These are phyloP conservation scores for Amphilophus citrinellus DNA, from an alignment of 2,113 vertebrate genomes.

Conservation along the genomic window DNA sequence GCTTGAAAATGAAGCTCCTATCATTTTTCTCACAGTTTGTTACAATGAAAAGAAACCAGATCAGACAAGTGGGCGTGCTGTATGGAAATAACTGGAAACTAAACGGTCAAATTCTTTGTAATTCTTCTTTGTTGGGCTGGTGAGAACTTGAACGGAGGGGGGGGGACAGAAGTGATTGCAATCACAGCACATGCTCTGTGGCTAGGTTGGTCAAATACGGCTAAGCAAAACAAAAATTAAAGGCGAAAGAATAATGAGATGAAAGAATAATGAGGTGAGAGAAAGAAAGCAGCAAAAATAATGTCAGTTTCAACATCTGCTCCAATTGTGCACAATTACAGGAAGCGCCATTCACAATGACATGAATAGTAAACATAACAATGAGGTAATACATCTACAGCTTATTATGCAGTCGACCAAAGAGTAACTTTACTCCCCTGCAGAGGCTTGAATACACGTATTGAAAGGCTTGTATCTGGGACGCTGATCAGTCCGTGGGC, in stretches of 20 bases:
- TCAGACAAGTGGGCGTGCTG: constrained; percentile 27
- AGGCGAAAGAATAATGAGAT: constrained; percentile 31
- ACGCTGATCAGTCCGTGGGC: not conserved
- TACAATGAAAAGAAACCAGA: constrained; percentile 44
- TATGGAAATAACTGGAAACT: constrained; percentile 43
- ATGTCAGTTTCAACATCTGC: constrained; percentile 57
- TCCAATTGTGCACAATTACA: constrained; percentile 61
- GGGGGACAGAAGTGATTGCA: constrained; percentile 34
- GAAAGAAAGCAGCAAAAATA: constrained; percentile 3
- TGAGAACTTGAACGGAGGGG: constrained; percentile 8
- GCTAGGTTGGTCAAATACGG: constrained; percentile 11
- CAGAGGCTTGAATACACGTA: constrained; percentile 15
- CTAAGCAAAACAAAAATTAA: not conserved
- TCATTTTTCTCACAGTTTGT: constrained; percentile 50
- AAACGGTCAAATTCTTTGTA: constrained; percentile 48
- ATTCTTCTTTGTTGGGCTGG: not conserved
- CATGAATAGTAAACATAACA: constrained; percentile 72
- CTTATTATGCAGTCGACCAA: constrained; percentile 8
- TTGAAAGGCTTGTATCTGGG: constrained; percentile 14
- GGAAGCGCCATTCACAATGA: constrained; percentile 71
- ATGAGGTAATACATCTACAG: constrained; percentile 48
- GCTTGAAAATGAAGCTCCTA: constrained; percentile 29
- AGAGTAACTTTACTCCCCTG: constrained; percentile 4
- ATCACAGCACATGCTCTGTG: not conserved
- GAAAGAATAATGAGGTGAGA: constrained; percentile 26